These are phyloP conservation scores for Petrocephalus schoutedeni DNA, from an alignment of 2,797 vertebrate genomes.

Conservation along the genomic window DNA sequence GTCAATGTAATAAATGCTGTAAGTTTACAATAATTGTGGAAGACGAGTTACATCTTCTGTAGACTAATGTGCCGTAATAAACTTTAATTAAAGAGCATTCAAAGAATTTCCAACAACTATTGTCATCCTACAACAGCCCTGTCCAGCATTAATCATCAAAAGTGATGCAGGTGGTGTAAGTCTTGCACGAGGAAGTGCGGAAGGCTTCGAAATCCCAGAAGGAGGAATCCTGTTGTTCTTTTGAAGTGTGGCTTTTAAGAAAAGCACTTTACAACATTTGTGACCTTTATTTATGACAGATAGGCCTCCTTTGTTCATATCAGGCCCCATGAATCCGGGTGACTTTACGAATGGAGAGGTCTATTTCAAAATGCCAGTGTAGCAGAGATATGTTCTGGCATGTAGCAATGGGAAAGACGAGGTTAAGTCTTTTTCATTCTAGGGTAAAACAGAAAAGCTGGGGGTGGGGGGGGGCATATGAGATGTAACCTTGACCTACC, in stretches of 20 bases:
- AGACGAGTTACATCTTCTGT: not conserved
- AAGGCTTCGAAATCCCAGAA: not conserved
- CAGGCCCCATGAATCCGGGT: not conserved
- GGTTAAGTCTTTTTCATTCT: not conserved
- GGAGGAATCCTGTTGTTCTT: not conserved
- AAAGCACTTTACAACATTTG: not conserved
- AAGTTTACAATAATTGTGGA: not conserved
- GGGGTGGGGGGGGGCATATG: not conserved
- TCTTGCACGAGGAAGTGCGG: not conserved
- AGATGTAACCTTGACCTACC: not conserved
- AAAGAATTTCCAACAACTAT: not conserved
- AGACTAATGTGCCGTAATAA: not conserved
- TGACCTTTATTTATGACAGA: conserved; percentile 17
- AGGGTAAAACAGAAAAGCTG: not conserved
- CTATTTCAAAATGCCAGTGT: conserved; percentile 4
- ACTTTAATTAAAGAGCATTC: not conserved
- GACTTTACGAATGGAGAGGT: not conserved
- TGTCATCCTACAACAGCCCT: not conserved
- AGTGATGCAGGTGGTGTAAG: not conserved
- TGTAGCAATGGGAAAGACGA: not conserved
- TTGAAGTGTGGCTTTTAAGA: not conserved
- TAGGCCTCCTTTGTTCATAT: not conserved
- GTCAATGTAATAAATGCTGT: not conserved
- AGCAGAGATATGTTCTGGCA: not conserved
- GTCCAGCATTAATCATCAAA: not conserved